These are phyloP conservation scores for Bucorvus abyssinicus DNA, from an alignment of 2,797 vertebrate genomes.

Conservation along the genomic window DNA sequence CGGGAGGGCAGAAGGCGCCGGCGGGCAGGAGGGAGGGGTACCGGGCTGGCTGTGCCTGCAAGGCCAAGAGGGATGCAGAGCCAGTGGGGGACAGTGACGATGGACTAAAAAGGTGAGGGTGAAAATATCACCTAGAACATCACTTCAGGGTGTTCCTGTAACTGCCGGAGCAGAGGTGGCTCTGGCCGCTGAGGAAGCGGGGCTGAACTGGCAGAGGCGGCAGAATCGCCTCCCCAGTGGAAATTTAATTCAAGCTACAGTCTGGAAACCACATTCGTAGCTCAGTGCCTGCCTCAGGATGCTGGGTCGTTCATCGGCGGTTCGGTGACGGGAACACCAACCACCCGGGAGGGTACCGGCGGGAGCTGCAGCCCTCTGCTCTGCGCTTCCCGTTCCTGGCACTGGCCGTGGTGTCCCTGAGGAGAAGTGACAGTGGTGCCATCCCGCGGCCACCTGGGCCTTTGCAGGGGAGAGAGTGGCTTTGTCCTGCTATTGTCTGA, in stretches of 20 bases:
- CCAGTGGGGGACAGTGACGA: fast-evolving
- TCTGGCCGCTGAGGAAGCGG: fast-evolving
- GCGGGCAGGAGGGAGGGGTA: not conserved
- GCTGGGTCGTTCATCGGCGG: fast-evolving
- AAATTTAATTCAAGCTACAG: not conserved
- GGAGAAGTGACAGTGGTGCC: not conserved
- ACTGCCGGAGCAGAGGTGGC: not conserved
- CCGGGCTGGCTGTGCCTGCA: not conserved
- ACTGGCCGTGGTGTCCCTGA: fast-evolving
- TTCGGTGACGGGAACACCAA: fast-evolving
- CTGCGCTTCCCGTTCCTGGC: not conserved
- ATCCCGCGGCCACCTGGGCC: constrained; percentile 3
- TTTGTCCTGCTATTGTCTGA: not conserved
- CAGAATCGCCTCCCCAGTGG: not conserved
- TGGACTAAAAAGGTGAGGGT: not conserved
- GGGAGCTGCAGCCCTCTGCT: not conserved
- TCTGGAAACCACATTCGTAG: not conserved
- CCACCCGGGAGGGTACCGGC: not conserved
- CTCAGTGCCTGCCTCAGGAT: fast-evolving
- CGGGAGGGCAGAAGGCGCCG: fast-evolving
- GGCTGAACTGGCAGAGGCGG: fast-evolving
- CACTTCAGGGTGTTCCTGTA: not conserved
- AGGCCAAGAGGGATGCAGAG: fast-evolving
- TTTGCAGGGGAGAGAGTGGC: not conserved
- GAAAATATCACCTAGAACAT: not conserved